Evolutionary conservation across 2,888 invertebrate genomes (phyloP), one percentile per base, ranked within the genome.

Genomic region (Lypha dubia): DNA sequence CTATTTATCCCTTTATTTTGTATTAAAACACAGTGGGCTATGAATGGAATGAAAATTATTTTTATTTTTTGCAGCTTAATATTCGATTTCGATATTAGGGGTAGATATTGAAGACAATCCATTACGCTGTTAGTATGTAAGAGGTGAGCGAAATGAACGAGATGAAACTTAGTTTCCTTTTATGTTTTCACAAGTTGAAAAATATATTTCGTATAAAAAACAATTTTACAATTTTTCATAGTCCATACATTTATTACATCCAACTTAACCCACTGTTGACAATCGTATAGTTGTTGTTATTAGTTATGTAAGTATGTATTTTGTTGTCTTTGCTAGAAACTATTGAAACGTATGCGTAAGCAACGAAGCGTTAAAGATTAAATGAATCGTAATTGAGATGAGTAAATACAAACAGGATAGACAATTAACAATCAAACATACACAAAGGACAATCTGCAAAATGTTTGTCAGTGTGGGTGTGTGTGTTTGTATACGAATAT

Each of bases 351-450:
- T 56, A 77, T 73, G 76, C 63, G 44, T 70, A 84, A 77, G 79
- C 86, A 86, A 73, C 79, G 80, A 84, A 82, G 81, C 85, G 79
- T 77, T 53, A 79, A 75, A 81, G 70, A 79, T 76, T 79, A 76
- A 79, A 79, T 83, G 79, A 65, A 83, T 68, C 67, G 83, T 79
- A 79, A 79, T 83, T 79, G 74, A 70, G 83, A 53, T 79, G 79
- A 56, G 83, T 70, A 70, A 79, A 79, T 73, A 63, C 49, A 68
- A 63, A 68, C 60, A 68, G 63, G 65, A 65, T 24, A 17, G n/a
- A 63, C 51, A 41, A 44, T 11, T 20, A 75, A 17, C 49, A 28
- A 2, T 24, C 49, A 24, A 32, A 62, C 1, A 11, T 11, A 44
- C 44, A 28, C 20, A 53, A 35, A 70, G 44, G 62, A 53, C 56